These are phyloP conservation scores for Coelinius sp. DNA, from an alignment of 2,888 invertebrate species.

Conservation along the genomic window DNA sequence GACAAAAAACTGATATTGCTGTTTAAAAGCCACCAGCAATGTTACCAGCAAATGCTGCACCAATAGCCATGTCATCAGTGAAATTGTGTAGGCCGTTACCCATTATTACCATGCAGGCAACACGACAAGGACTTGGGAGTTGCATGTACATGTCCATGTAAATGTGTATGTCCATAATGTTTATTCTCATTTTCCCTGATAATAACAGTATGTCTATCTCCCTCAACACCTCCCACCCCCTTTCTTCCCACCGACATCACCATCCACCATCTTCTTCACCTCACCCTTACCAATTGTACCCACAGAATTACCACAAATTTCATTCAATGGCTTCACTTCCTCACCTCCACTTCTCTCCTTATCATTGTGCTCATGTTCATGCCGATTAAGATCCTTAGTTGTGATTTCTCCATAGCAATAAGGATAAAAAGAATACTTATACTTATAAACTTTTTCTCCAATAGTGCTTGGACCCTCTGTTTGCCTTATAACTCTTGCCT, in stretches of 20 bases:
- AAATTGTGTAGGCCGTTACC: constrained; percentile 97
- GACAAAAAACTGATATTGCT: constrained; percentile 93
- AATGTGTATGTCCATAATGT: constrained; percentile 90
- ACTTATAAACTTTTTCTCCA: constrained; percentile 83
- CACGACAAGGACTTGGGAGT: constrained; percentile 88
- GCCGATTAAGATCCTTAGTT: constrained; percentile 75
- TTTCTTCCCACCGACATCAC: constrained; percentile 46
- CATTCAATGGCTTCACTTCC: constrained; percentile 67
- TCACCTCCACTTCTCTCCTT: constrained; percentile 63
- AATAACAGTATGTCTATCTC: constrained; percentile 84
- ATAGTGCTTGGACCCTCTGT: constrained; percentile 73
- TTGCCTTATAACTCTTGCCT: constrained; percentile 83
- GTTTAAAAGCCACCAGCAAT: constrained; percentile 93
- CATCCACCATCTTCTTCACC: constrained; percentile 49
- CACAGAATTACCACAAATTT: constrained; percentile 63
- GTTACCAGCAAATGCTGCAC: constrained; percentile 90
- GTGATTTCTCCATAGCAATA: constrained; percentile 90
- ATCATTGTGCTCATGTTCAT: constrained; percentile 60
- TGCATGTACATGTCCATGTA: constrained; percentile 88
- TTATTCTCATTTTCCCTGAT: constrained; percentile 81
- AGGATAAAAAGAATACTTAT: constrained; percentile 90
- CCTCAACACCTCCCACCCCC: constrained; percentile 72
- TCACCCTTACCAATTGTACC: constrained; percentile 57
- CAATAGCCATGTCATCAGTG: constrained; percentile 94
- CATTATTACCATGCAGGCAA: constrained; percentile 97